Base-by-base conservation (phyloP, 2,797 vertebrate species). In the Oryzias sinensis region DNA sequence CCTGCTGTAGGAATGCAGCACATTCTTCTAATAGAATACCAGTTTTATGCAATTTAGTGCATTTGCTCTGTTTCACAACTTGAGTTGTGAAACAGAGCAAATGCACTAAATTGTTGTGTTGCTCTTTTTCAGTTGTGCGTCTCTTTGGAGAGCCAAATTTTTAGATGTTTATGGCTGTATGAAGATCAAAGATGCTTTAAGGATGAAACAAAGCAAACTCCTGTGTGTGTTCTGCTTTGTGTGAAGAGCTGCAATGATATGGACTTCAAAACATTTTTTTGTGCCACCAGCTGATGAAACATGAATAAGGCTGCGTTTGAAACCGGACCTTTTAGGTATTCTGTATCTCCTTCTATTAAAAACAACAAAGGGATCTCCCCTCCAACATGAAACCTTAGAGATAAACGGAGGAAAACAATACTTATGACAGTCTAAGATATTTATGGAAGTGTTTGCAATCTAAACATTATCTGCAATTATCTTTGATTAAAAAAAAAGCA, bases 151-250 rank as follows among this genome's bases (percentile, higher is more conserved):
- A 48, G 58, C 47, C 40, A 62, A 74, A 65, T 18, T 54, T 40
- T 11, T 37, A 11, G 33, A 43, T 56, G 40, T 53, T 68, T 22
- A 13, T 40, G 25, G 2, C 16, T 33, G 29, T 37, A 6, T 44
- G 15, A 6, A 57, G 64, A 85, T 89, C 79, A 87, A 85, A 87
- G 67, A 48, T 56, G 41, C 68, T 79, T 75, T 79, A 68, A 68
- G 67, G 72, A 75, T 79, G 61, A 71, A 77, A 72, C 43, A 4
- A 70, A 49, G 56, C 33, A 20, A 68, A 47, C 56, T 44, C 65
- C 11, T 42, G 45, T 72, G 43, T 62, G 53, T 73, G 47, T 49
- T 68, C 62, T 68, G 40, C 59, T 70, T 72, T 76, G 61, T 78
- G 56, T 66, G 29, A 56, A 72, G 53, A 53, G 43, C 62, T 59